Percentiles rank a stretch among this genome's conserved stretches.
phyloP scores from a whole-genome alignment of 2,113 vertebrate species.

The Lampris incognitus region DNA sequence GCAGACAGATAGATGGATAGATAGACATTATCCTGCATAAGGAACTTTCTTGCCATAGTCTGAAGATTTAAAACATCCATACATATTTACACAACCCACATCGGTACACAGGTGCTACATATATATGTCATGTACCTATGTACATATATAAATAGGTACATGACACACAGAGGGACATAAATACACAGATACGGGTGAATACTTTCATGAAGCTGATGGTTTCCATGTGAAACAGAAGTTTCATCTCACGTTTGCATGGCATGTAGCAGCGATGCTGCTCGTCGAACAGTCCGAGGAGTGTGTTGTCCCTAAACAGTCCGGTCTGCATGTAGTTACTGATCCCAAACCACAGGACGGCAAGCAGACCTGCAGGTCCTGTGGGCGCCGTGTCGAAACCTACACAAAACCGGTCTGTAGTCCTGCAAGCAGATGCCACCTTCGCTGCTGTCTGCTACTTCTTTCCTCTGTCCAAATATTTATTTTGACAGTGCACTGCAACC shows the following conservation, averaged over 20 bases:
- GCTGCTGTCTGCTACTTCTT: conserved; percentile 39
- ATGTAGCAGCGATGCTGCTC: not conserved
- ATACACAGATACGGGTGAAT: no score
- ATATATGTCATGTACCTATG: no score
- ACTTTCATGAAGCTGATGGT: no score
- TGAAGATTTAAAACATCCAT: no score
- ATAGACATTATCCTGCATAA: no score
- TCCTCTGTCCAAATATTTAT: conserved; percentile 62
- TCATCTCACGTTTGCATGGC: not conserved
- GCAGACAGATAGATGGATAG: no score
- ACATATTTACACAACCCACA: no score
- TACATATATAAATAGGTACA: no score
- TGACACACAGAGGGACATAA: no score
- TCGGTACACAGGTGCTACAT: no score
- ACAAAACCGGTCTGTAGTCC: conserved; percentile 20
- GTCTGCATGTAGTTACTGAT: conserved; percentile 17
- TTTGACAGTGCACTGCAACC: conserved; percentile 59
- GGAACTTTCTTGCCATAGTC: no score
- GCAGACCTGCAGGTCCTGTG: conserved; percentile 20
- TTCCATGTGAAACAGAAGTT: not conserved
- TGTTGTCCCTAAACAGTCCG: conserved; percentile 37
- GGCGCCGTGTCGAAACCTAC: not conserved
- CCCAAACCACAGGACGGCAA: not conserved
- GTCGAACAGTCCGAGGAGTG: not conserved
- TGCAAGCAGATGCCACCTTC: conserved; percentile 34